Base-by-base conservation (phyloP, 2,888 invertebrate genomes). In the Platerodrilus igneus region DNA sequence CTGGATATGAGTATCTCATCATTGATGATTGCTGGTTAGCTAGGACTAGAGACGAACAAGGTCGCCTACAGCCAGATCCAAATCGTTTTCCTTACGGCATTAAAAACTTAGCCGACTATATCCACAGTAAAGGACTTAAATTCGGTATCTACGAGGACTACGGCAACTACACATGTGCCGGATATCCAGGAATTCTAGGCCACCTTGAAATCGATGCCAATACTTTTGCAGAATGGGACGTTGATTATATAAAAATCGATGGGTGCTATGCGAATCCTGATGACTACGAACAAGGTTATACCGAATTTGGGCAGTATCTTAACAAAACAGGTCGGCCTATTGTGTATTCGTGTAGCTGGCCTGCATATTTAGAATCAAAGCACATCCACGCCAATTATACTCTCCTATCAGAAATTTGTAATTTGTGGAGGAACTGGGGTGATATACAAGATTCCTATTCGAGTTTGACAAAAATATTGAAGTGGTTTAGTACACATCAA, bases 311-410 rank as follows among this genome's bases (percentile, higher is more conserved):
- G 1, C 66, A 66, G 43, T 69, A 73, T 50, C 63, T 87, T 44
- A 86, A 86, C 60, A 66, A 72, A 40, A 82, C 83, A 18, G 83
- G 83, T 7, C 72, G 85, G 9, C 76, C 77, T 0, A 84, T 88
- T 47, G 70, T 85, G 0, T 87, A 81, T 59, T 83, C 84, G 0
- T 88, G 87, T 66, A 83, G 83, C 55, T 87, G 86, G 84, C 87
- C 87, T 1, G 81, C 80, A 3, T 88, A 87, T 57, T 75, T 77
- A 58, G 73, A 75, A 38, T 73, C 66, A 32, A 65, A 69, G 32
- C 58, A 70, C 4, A 69, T 66, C n/a, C 55, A 76, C 74, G 74
- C 77, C 0, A 63, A 79, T 56, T 80, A 77, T 57, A 58, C 63
- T 1, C 61, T 68, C 0, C 70, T 79, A 38, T 69, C 73, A 0